These are phyloP conservation scores for Phataginus tetradactyla DNA, from an alignment of 2,797 vertebrate genomes.

Conservation along the genomic window DNA sequence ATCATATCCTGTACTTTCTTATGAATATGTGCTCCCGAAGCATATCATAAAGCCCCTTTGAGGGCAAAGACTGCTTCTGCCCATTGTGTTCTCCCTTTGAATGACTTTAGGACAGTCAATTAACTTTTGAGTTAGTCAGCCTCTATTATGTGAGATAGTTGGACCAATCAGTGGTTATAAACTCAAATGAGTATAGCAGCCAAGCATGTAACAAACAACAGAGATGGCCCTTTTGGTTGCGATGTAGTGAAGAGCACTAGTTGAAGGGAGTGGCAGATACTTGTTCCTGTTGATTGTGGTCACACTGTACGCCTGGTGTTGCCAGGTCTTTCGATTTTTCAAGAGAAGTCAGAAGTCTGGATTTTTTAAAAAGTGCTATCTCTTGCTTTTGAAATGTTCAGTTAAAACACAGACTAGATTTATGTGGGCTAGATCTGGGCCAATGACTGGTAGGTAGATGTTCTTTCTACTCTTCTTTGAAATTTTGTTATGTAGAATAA, in stretches of 20 bases:
- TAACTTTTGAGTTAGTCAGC: not conserved
- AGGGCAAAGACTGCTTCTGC: not conserved
- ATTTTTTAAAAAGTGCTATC: not conserved
- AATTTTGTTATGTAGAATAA: not conserved
- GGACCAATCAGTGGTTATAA: not conserved
- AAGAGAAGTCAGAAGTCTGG: not conserved
- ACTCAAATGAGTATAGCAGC: not conserved
- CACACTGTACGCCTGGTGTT: not conserved
- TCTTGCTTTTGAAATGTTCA: conserved; percentile 19
- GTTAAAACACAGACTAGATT: not conserved
- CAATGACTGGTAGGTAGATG: not conserved
- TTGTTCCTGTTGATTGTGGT: not conserved
- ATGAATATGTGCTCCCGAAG: not conserved
- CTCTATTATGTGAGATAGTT: not conserved
- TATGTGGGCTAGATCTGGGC: not conserved
- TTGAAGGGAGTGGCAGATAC: not conserved
- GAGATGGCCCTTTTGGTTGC: not conserved
- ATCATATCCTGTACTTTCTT: not conserved
- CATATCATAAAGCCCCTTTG: not conserved
- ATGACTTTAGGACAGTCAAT: not conserved
- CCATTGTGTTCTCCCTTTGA: not conserved
- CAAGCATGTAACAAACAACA: not conserved
- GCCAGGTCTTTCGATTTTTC: not conserved
- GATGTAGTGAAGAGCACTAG: not conserved
- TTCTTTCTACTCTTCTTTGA: conserved; percentile 1